Evolutionary conservation across 2,888 invertebrate species (phyloP).

Genomic region (Horisme vitalbata): DNA sequence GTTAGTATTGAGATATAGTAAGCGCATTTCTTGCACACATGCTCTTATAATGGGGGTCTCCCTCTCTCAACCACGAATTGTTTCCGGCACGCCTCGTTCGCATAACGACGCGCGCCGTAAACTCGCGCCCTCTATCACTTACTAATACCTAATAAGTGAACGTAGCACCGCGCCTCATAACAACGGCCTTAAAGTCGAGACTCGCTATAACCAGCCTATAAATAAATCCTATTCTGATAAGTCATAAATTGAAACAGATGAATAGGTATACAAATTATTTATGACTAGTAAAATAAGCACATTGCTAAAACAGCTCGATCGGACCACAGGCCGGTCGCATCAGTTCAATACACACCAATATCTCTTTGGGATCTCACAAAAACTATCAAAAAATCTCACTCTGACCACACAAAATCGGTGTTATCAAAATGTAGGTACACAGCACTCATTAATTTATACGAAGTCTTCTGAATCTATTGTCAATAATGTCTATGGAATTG

Average conservation of each 20-base stretch:
- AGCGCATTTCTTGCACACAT: too few relatives aligned
- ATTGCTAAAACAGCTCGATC: slow-evolving; percentile 58
- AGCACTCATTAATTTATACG: slow-evolving; percentile 44
- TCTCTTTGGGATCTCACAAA: slow-evolving; percentile 62
- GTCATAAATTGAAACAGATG: background rate
- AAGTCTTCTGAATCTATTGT: slow-evolving; percentile 1
- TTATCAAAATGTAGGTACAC: slow-evolving; percentile 38
- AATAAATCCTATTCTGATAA: too few relatives aligned
- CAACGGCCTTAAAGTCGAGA: too few relatives aligned
- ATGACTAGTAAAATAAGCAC: slow-evolving; percentile 78
- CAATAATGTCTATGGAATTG: background rate
- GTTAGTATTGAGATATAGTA: too few relatives aligned
- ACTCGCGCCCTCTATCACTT: too few relatives aligned
- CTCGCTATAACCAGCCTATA: too few relatives aligned
- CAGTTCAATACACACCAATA: slow-evolving; percentile 52
- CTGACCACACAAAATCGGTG: slow-evolving; percentile 51
- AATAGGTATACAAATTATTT: slow-evolving; percentile 66
- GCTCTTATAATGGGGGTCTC: too few relatives aligned
- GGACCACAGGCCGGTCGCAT: slow-evolving; percentile 47
- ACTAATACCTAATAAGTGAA: too few relatives aligned
- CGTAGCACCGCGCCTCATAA: too few relatives aligned
- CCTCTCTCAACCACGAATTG: too few relatives aligned
- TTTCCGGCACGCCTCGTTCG: too few relatives aligned
- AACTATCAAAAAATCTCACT: slow-evolving; percentile 61
- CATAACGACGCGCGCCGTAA: too few relatives aligned